A percentile compares a stretch with the other conserved stretches of the same genome.
Evolutionary conservation across 2,797 vertebrate genomes (phyloP).

Genomic region (Parauchenoglanis ngamensis): DNA sequence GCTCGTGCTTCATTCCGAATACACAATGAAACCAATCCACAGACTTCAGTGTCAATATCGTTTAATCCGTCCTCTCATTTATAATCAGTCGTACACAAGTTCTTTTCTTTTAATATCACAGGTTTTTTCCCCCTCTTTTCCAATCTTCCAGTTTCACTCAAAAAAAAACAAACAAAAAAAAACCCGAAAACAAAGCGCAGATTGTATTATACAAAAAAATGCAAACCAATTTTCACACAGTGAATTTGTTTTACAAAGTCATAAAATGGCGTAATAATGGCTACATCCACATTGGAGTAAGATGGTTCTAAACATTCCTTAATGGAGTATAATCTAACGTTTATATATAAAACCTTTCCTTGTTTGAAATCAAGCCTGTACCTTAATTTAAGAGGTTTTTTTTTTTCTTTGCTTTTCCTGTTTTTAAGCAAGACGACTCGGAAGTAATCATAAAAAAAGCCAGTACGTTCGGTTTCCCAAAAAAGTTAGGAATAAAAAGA

Average conservation of each 20-base stretch:
- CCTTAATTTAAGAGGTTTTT: constrained; percentile 87
- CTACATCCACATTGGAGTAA: constrained; percentile 90
- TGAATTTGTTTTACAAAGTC: constrained; percentile 89
- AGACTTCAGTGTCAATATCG: constrained; percentile 74
- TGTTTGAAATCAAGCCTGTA: constrained; percentile 84
- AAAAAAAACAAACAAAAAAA: constrained; percentile 59
- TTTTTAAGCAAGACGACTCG: constrained; percentile 69
- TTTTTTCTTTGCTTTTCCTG: constrained; percentile 58
- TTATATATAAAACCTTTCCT: constrained; percentile 82
- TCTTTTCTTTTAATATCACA: constrained; percentile 77
- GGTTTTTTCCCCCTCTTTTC: constrained; percentile 66
- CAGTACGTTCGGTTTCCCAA: constrained; percentile 61
- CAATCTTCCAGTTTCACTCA: constrained; percentile 81
- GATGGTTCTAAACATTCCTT: constrained; percentile 89
- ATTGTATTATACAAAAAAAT: constrained; percentile 88
- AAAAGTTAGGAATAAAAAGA: constrained; percentile 77
- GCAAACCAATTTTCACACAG: constrained; percentile 91
- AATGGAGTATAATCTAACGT: constrained; percentile 89
- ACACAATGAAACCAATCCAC: constrained; percentile 27
- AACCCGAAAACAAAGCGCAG: constrained; percentile 67
- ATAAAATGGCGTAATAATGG: constrained; percentile 86
- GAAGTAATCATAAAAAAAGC: constrained; percentile 83
- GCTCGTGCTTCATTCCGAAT: too few relatives aligned
- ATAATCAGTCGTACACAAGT: constrained; percentile 83
- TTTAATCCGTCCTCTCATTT: constrained; percentile 81